phyloP scores from a whole-genome alignment of 2,888 invertebrate species.

The Proisotoma minuta region DNA sequence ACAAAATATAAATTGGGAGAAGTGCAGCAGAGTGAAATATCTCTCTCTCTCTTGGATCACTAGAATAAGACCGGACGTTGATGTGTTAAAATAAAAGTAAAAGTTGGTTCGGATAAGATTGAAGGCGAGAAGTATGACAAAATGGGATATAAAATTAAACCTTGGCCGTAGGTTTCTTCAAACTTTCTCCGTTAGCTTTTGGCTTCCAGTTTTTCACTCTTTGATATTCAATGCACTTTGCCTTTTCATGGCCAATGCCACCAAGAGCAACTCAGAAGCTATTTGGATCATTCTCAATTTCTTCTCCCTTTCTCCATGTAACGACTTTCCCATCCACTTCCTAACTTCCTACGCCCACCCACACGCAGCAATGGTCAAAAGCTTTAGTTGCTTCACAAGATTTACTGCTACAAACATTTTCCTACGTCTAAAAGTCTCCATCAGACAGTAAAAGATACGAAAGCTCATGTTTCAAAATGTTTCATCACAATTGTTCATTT shows the following conservation, averaged over 20 bases:
- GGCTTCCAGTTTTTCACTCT: slow-evolving; percentile 7
- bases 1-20: slow-evolving; percentile 1
- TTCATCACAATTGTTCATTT: too few species aligned
- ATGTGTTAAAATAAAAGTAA: neutral
- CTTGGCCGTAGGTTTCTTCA: neutral
- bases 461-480: too few species aligned
- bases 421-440: too few species aligned
- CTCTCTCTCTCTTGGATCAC: too few species aligned
- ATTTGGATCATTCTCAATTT: slow-evolving; percentile 1
- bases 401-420: too few species aligned
- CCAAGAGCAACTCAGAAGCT: neutral
- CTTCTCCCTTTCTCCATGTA: neutral
- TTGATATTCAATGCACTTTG: slow-evolving; percentile 13
- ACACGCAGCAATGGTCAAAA: too few species aligned
- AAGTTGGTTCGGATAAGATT: neutral
- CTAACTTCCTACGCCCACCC: too few species aligned
- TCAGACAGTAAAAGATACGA: too few species aligned
- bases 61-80: neutral
- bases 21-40: neutral
- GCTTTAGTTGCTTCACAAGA: too few species aligned
- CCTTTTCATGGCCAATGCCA: slow-evolving; percentile 9
- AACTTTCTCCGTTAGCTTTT: neutral
- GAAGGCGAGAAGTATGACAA: slow-evolving; percentile 7
- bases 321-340: neutral
- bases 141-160: slow-evolving; percentile 13